Evolutionary conservation across 2,113 vertebrate species (phyloP).

Genomic region (Gallinago media): DNA sequence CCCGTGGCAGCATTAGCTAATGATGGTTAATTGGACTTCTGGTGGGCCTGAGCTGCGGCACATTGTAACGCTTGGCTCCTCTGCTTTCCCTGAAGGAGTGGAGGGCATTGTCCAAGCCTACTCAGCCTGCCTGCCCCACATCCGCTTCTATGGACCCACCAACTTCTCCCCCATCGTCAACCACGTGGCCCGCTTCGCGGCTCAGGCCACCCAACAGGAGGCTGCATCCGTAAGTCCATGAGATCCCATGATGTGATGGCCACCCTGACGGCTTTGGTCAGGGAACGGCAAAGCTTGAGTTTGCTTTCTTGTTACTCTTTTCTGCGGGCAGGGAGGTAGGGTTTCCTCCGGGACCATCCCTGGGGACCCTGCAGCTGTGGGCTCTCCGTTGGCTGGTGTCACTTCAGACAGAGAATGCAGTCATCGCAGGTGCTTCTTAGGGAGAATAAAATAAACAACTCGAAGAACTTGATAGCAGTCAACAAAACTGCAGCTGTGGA

Average conservation of each 20-base stretch:
- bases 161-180: conserved; percentile 97
- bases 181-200: conserved; percentile 94
- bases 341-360: neutral
- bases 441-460: neutral
- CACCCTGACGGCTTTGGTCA: neutral
- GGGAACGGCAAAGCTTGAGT: neutral
- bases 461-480: neutral
- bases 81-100: conserved; percentile 81
- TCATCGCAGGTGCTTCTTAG: neutral
- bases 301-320: rapidly evolving
- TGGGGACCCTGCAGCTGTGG: neutral
- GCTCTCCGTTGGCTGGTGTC: neutral
- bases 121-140: conserved; percentile 92
- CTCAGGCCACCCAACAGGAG: conserved; percentile 92
- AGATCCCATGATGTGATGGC: rapidly evolving
- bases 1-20: neutral
- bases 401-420: neutral
- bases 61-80: neutral
- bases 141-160: conserved; percentile 97
- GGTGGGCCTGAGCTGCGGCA: neutral
- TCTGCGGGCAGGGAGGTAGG: neutral
- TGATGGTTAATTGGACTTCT: neutral
- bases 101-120: conserved; percentile 96
- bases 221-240: conserved; percentile 84
- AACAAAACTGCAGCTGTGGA: neutral